Percentiles rank a stretch among this genome's conserved stretches.
Conservation (phyloP, 2,797 vertebrate genomes). For the Ptychobarbus kaznakovi region DNA sequence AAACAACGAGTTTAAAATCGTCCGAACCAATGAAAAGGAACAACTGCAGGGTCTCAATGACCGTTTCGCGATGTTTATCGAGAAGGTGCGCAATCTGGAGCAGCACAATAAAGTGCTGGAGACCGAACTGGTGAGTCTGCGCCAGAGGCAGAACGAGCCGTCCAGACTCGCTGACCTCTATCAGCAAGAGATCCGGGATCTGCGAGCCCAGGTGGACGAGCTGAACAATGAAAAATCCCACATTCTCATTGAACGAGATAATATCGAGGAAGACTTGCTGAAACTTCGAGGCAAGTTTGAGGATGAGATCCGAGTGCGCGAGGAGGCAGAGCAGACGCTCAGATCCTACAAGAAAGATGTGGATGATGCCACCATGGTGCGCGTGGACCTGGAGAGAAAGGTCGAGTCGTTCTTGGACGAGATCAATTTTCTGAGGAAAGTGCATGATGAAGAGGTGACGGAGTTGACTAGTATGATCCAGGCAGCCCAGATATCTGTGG, state of each 20-base stretch:
- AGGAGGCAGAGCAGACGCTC: conserved; percentile 78
- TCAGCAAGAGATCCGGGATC: conserved; percentile 79
- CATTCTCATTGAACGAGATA: conserved; percentile 73
- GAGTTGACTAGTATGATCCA: conserved; percentile 76
- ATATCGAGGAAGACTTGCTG: conserved; percentile 76
- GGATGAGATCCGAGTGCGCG: conserved; percentile 76
- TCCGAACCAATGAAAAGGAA: conserved; percentile 81
- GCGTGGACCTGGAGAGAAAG: conserved; percentile 80
- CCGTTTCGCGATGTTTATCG: conserved; percentile 84
- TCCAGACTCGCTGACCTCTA: conserved; percentile 79
- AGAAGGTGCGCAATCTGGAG: conserved; percentile 82
- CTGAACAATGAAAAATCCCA: conserved; percentile 76
- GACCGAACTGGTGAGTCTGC: conserved; percentile 77
- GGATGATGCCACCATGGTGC: conserved; percentile 79
- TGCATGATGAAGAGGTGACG: conserved; percentile 79
- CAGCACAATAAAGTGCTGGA: conserved; percentile 81
- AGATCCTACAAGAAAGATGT: conserved; percentile 77
- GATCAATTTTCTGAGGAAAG: conserved; percentile 77
- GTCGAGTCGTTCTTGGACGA: conserved; percentile 80
- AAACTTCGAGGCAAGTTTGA: conserved; percentile 75
- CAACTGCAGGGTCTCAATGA: conserved; percentile 86
- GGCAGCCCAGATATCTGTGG: conserved; percentile 73
- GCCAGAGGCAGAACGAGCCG: conserved; percentile 78
- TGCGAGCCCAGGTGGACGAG: conserved; percentile 79
- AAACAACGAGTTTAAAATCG: conserved; percentile 77